A percentile compares a stretch with the other conserved stretches of the same genome.
phyloP scores from a whole-genome alignment of 2,888 invertebrate genomes.

The Operophtera brumata region DNA sequence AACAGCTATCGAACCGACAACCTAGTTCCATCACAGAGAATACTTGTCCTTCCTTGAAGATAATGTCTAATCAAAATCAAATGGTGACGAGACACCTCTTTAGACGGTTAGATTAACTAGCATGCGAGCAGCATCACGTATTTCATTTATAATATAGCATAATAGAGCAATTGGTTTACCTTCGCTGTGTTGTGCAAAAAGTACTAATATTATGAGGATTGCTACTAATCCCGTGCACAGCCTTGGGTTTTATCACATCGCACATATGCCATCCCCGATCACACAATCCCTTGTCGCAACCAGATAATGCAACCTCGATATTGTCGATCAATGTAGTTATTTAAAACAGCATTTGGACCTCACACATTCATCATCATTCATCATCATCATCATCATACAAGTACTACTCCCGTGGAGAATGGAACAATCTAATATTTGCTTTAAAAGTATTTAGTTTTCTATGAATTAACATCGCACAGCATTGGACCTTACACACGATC shows the following conservation, averaged over 20 bases:
- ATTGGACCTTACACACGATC: background rate
- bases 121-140: background rate
- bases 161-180: constrained; percentile 6
- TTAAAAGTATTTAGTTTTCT: no score
- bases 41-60: no score
- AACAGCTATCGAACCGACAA: no score
- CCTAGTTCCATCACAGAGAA: no score
- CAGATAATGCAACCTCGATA: background rate
- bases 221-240: background rate
- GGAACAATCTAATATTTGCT: no score
- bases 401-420: background rate
- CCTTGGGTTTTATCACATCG: background rate
- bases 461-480: background rate
- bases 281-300: background rate
- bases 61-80: no score
- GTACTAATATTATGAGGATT: background rate
- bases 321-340: no score
- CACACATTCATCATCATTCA: no score
- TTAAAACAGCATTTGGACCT: no score
- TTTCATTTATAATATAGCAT: background rate
- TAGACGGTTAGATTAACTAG: background rate
- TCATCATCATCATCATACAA: background rate
- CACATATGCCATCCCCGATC: background rate
- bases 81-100: no score
- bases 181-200: background rate